Base-by-base conservation (phyloP, 2,888 invertebrate species). In the Alcis repandata region DNA sequence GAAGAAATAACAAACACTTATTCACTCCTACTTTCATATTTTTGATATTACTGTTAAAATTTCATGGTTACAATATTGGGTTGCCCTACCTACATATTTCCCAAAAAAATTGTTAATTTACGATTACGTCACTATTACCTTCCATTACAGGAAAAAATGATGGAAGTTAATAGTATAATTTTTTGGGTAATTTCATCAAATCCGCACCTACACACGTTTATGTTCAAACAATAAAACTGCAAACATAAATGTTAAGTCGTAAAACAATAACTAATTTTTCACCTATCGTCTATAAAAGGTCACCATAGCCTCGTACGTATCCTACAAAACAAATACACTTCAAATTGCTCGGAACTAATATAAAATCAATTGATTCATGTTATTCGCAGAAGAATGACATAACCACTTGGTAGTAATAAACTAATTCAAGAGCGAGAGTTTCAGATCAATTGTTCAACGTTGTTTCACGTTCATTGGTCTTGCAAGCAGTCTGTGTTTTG, bases 371-470 rank as follows among this genome's bases (percentile, higher is more conserved):
- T 63, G 63, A 72, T 61, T 66, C 64, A 61, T 54, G 43, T 57
- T 13, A 49, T 71, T 67, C 64, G 51, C 20, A 41, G 68, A 70
- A 69, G 60, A 61, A 63, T 70, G 69, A 67, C 63, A 65, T 65
- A 69, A 71, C 56, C 54, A 51, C 45, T 58, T 15, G 45, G 33
- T 22, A 38, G 56, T 46, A 36, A 51, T 51, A 51, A 51, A 51
- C 20, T 41, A 41, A 63, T 59, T 53, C 17, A 17, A 54, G 59
- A 45, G 7, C 40, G 41, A 36, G 33, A 41, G 22, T 20, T 9
- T 19, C 20, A n/a, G 40, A 33, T 32, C 33, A 22, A 40, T 51
- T 62, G 22, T 22, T 54, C 33, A 10, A 20, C 52, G 19, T 20
- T 32, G 22, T 38, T 40, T 46, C 53, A 53, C 53, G 53, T 54